A percentile compares a stretch with the other conserved stretches of the same genome.
Evolutionary conservation across 2,797 vertebrate species (phyloP).

Genomic region (Hirundo rustica): DNA sequence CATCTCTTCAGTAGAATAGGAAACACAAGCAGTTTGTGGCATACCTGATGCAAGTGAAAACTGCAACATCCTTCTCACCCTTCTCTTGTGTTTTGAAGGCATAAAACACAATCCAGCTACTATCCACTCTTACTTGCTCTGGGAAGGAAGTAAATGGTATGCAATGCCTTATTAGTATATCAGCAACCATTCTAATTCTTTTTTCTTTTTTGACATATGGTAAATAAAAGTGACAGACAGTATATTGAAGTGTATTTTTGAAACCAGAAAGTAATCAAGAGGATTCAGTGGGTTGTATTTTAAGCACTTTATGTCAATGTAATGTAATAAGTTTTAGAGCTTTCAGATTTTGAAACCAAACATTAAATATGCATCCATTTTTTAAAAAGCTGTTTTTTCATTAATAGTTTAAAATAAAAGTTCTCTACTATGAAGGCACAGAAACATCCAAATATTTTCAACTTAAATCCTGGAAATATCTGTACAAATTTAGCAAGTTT

Average conservation of each 20-base stretch:
- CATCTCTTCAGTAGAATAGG: neutral
- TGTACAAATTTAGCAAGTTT: neutral
- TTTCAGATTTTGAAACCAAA: neutral
- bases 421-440: neutral
- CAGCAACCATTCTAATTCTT: neutral
- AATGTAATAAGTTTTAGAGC: neutral
- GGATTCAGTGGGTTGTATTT: neutral
- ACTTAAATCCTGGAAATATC: neutral
- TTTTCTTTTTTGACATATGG: neutral
- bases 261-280: neutral
- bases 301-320: neutral
- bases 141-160: neutral
- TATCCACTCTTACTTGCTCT: neutral
- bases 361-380: neutral
- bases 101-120: neutral
- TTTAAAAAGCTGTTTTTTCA: neutral
- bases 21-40: neutral
- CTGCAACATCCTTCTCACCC: neutral
- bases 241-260: neutral
- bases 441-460: neutral
- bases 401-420: neutral
- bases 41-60: neutral
- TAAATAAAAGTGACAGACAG: neutral
- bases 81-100: neutral
- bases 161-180: neutral